These are phyloP conservation scores for Artibeus jamaicensis DNA, from an alignment of 2,797 vertebrate species.

Conservation along the genomic window DNA sequence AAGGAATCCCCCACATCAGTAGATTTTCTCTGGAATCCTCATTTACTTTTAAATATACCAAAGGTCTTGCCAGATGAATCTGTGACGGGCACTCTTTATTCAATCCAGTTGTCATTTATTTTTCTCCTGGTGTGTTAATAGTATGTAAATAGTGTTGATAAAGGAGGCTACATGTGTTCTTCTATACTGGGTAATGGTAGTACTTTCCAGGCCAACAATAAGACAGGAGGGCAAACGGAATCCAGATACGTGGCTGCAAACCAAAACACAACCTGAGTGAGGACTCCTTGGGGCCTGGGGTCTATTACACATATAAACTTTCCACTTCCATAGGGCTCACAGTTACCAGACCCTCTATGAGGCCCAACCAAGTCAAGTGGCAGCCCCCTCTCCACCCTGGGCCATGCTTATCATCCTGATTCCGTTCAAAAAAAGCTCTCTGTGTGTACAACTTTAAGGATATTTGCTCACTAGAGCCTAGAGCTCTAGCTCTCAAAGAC, in stretches of 20 bases:
- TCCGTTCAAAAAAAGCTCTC: not conserved
- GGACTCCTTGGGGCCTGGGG: not conserved
- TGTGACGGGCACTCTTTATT: not conserved
- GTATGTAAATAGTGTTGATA: not conserved
- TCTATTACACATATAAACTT: not conserved
- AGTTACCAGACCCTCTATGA: not conserved
- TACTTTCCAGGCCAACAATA: not conserved
- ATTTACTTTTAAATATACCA: conserved; percentile 8
- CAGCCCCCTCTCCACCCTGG: not conserved
- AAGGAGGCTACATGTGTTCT: not conserved
- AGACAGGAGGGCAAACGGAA: not conserved
- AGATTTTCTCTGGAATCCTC: not conserved
- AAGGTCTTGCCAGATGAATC: not conserved
- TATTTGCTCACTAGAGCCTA: not conserved
- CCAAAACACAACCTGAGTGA: not conserved
- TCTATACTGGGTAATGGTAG: not conserved
- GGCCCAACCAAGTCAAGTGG: not conserved
- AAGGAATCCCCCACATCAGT: not conserved
- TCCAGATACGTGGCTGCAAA: not conserved
- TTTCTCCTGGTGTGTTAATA: not conserved
- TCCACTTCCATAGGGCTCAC: not conserved
- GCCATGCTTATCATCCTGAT: not conserved
- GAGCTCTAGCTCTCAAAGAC: not conserved
- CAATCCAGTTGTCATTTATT: not conserved
- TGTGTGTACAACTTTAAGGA: not conserved